These are phyloP conservation scores for Cantharis rustica DNA, from an alignment of 2,888 invertebrate genomes.

Conservation along the genomic window DNA sequence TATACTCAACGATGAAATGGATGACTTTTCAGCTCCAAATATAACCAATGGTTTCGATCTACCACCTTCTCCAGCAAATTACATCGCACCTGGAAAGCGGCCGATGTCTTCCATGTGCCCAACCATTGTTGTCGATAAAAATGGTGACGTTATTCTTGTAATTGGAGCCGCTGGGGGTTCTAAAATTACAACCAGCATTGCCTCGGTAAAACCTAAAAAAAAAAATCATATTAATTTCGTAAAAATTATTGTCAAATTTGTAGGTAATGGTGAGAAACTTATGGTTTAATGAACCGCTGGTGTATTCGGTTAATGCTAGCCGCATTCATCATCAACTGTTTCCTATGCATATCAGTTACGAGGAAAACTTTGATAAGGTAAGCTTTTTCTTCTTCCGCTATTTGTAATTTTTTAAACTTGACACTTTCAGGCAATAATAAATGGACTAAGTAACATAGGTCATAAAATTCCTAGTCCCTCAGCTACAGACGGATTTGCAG, in stretches of 20 bases:
- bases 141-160: constrained; percentile 66
- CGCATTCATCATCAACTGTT: constrained; percentile 68
- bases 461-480: constrained; percentile 34
- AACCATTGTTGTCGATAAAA: constrained; percentile 70
- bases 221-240: not conserved
- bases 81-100: constrained; percentile 78
- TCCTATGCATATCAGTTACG: constrained; percentile 61
- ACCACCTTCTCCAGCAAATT: constrained; percentile 84
- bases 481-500: constrained; percentile 64
- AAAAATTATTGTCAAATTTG: constrained; percentile 24
- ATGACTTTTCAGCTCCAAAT: constrained; percentile 80
- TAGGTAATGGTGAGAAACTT: constrained; percentile 61
- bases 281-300: constrained; percentile 61
- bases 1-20: constrained; percentile 87
- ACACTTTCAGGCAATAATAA: not conserved
- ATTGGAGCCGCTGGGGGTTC: constrained; percentile 90
- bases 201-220: constrained; percentile 59
- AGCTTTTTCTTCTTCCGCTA: not conserved
- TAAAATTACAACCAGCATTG: constrained; percentile 83
- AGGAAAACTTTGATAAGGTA: constrained; percentile 57
- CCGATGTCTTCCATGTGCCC: constrained; percentile 94
- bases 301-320: constrained; percentile 59
- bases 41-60: constrained; percentile 70
- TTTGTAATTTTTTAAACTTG: constrained; percentile 45
- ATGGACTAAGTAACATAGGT: not conserved